Conservation (phyloP, 2,797 vertebrate genomes). For the Lophotriccus pileatus region DNA sequence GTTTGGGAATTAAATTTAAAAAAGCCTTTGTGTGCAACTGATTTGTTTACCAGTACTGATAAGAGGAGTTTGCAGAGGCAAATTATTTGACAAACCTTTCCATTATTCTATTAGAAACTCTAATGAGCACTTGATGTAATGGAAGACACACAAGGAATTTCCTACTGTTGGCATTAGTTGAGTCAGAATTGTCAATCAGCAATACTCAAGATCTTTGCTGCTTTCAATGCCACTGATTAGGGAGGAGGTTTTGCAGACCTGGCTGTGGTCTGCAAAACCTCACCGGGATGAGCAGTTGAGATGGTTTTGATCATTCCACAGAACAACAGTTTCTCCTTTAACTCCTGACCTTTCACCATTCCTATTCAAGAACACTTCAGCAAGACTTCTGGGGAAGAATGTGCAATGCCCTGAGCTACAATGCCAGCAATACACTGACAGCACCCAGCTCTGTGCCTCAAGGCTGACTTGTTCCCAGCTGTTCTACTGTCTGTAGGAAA, state of each 20-base stretch:
- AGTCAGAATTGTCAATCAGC: not conserved
- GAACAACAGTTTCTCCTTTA: not conserved
- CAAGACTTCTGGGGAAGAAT: constrained; percentile 28
- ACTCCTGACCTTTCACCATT: constrained; percentile 11
- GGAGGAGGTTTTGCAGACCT: constrained; percentile 12
- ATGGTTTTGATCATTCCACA: constrained; percentile 1
- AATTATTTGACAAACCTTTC: not conserved
- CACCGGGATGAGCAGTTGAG: not conserved
- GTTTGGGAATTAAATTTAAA: not conserved
- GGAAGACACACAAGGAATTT: not conserved
- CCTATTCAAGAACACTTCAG: constrained; percentile 26
- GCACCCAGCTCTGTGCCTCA: not conserved
- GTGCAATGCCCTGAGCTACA: constrained; percentile 1
- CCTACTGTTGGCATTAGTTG: not conserved
- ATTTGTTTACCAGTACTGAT: not conserved
- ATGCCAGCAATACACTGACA: not conserved
- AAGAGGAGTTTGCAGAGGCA: not conserved
- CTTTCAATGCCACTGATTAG: not conserved
- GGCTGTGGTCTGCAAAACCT: not conserved
- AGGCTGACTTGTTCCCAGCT: constrained; percentile 45
- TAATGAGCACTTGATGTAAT: not conserved
- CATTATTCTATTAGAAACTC: not conserved
- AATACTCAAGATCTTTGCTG: not conserved
- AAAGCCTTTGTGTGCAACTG: not conserved
- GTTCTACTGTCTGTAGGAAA: constrained; percentile 13